These are phyloP conservation scores for Ceyx margarethae DNA, from an alignment of 2,113 vertebrate genomes.

Conservation along the genomic window DNA sequence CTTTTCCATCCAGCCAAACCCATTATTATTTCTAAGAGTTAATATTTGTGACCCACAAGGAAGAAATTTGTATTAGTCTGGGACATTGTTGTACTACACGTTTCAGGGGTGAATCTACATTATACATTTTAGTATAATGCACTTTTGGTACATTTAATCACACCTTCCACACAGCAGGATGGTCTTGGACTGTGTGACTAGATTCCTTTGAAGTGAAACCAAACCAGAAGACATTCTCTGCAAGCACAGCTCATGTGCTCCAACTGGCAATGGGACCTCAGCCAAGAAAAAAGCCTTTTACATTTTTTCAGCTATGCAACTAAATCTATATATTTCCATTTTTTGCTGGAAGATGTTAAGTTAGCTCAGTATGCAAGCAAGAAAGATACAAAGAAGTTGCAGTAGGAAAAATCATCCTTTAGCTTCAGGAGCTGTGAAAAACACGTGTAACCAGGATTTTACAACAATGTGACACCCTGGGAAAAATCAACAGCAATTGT, in stretches of 20 bases:
- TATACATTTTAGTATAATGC: not conserved
- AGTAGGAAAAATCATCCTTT: not conserved
- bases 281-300: not conserved
- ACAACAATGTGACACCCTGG: not conserved
- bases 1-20: not conserved
- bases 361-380: not conserved
- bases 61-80: not conserved
- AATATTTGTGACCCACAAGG: not conserved
- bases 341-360: not conserved
- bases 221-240: not conserved
- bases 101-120: not conserved
- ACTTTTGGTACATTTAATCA: not conserved
- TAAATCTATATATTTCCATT: not conserved
- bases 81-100: not conserved
- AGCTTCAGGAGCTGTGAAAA: constrained; percentile 26
- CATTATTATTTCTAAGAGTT: not conserved
- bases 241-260: not conserved
- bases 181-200: not conserved
- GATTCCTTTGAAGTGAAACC: not conserved
- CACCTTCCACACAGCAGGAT: not conserved
- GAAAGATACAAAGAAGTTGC: not conserved
- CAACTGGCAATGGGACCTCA: not conserved
- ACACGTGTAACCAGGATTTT: constrained; percentile 8
- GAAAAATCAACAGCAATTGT: constrained; percentile 52
- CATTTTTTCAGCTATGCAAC: not conserved